These are phyloP conservation scores for Aphelinus certus DNA, from an alignment of 1,140 invertebrate species.

Conservation along the genomic window DNA sequence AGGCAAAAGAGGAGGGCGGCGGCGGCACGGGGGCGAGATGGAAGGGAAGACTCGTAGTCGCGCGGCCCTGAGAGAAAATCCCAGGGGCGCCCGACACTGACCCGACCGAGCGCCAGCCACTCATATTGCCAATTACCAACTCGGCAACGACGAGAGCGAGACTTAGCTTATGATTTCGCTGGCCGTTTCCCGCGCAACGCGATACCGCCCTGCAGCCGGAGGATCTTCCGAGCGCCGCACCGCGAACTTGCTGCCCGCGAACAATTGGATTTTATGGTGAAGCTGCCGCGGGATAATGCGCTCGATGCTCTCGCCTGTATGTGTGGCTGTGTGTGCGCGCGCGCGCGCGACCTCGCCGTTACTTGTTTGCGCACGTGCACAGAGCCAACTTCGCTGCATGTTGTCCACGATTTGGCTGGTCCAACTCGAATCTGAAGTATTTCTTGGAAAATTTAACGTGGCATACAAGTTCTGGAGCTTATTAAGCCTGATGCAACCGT, in stretches of 20 bases:
- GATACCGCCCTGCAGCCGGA: conserved; percentile 7
- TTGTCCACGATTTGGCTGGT: neutral
- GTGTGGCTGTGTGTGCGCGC: too few relatives aligned
- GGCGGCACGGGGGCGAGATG: conserved; percentile 28
- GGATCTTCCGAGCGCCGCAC: neutral
- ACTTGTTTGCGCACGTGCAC: neutral
- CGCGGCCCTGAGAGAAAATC: conserved; percentile 54
- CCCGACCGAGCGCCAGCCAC: conserved; percentile 59
- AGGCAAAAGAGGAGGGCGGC: conserved; percentile 43
- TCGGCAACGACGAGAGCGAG: conserved; percentile 46
- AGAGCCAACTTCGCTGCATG: neutral
- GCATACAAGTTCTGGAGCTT: too few relatives aligned
- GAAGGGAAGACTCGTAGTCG: conserved; percentile 37
- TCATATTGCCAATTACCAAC: conserved; percentile 67
- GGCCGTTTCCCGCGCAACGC: conserved; percentile 5
- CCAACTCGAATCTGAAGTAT: too few relatives aligned
- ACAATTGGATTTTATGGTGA: too few relatives aligned
- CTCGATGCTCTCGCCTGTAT: too few relatives aligned
- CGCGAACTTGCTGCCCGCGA: too few relatives aligned
- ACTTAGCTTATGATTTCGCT: conserved; percentile 38
- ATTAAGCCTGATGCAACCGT: too few relatives aligned
- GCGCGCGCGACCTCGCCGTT: too few relatives aligned
- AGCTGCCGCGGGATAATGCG: too few relatives aligned
- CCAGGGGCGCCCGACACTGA: conserved; percentile 60
- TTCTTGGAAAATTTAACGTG: too few relatives aligned